phyloP scores from a whole-genome alignment of 2,888 invertebrate species.

The Eudiplozoon nipponicum region DNA sequence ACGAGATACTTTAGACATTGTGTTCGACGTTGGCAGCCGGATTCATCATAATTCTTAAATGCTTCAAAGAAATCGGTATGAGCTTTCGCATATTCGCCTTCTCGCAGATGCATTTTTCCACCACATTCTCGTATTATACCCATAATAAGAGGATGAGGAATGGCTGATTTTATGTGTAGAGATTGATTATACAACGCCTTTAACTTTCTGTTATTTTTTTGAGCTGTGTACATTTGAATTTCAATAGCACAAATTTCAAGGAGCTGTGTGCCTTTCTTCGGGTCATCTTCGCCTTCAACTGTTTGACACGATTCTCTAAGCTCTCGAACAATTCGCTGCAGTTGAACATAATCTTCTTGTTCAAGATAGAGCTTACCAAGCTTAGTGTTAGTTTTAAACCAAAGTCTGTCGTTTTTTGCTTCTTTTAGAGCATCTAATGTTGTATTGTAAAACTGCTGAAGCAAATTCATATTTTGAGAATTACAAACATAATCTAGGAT shows the following conservation, averaged over 20 bases:
- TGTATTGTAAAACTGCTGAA: slow-evolving; percentile 87
- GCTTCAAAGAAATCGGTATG: slow-evolving; percentile 98
- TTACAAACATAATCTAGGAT: slow-evolving; percentile 95
- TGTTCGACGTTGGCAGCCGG: slow-evolving; percentile 62
- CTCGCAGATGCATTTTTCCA: slow-evolving; percentile 90
- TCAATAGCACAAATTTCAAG: slow-evolving; percentile 89
- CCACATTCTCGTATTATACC: slow-evolving; percentile 96
- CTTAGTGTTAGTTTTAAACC: slow-evolving; percentile 99
- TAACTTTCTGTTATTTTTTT: slow-evolving; percentile 89
- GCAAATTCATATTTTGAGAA: slow-evolving; percentile 83
- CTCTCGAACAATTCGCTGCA: slow-evolving; percentile 80
- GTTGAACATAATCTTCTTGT: slow-evolving; percentile 58
- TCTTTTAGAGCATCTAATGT: slow-evolving; percentile 39
- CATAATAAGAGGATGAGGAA: slow-evolving; percentile 98
- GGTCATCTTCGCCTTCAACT: slow-evolving; percentile 78
- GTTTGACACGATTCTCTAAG: slow-evolving; percentile 85
- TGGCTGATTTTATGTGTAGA: slow-evolving; percentile 83
- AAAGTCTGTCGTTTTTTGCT: slow-evolving; percentile 84
- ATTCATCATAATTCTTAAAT: slow-evolving; percentile 95
- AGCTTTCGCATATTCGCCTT: slow-evolving; percentile 88
- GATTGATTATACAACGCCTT: slow-evolving; percentile 72
- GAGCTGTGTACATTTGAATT: slow-evolving; percentile 97
- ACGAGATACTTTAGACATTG: slow-evolving; percentile 89
- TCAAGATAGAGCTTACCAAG: slow-evolving; percentile 89
- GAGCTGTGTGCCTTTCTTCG: slow-evolving; percentile 74